A percentile compares a stretch with the other conserved stretches of the same genome.
These are phyloP conservation scores for Eleutherodactylus coqui DNA, from an alignment of 2,797 vertebrate genomes.

Conservation along the genomic window DNA sequence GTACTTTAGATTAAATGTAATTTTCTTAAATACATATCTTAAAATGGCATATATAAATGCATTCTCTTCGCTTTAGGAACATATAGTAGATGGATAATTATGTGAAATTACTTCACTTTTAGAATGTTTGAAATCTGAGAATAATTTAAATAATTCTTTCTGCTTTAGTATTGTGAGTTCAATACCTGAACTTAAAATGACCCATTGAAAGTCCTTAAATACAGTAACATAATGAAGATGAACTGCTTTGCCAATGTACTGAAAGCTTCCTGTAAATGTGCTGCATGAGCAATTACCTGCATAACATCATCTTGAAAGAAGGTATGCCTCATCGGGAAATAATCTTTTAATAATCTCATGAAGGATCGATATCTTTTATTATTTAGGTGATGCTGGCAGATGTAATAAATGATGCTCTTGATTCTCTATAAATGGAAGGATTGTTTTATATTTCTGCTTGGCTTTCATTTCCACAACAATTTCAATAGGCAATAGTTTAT, in stretches of 20 bases:
- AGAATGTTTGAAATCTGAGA: constrained; percentile 19
- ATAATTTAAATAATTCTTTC: constrained; percentile 31
- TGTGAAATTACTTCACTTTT: neutral
- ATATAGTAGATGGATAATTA: neutral
- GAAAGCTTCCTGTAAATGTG: constrained; percentile 64
- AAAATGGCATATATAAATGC: neutral
- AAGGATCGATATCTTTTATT: constrained; percentile 70
- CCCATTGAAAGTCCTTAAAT: constrained; percentile 49
- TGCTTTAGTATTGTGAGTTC: constrained; percentile 24
- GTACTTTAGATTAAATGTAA: too few species aligned
- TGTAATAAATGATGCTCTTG: constrained; percentile 2
- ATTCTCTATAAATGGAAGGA: neutral
- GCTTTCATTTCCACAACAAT: neutral
- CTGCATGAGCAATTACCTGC: constrained; percentile 63
- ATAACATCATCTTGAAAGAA: constrained; percentile 64
- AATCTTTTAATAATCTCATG: constrained; percentile 71
- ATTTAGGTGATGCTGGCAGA: constrained; percentile 27
- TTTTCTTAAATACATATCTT: neutral
- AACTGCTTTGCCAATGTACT: constrained; percentile 64
- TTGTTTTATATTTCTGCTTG: neutral
- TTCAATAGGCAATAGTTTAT: neutral
- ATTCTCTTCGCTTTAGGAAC: neutral
- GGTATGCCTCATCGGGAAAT: constrained; percentile 61
- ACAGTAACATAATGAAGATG: constrained; percentile 46
- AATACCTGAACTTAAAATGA: constrained; percentile 55